These are phyloP conservation scores for Ariopsis seemanni DNA, from an alignment of 2,113 vertebrate species.

Conservation along the genomic window DNA sequence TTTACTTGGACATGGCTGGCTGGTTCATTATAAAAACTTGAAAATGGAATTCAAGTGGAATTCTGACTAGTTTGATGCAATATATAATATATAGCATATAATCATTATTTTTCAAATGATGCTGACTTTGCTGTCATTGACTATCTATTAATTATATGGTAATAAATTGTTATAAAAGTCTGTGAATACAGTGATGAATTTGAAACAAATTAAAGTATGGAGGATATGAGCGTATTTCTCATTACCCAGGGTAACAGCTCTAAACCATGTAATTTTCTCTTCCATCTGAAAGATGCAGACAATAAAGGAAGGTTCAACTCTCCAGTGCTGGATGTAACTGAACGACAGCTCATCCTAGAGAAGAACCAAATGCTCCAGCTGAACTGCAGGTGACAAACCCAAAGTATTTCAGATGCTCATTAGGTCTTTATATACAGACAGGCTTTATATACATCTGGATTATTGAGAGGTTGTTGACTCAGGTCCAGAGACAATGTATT, in stretches of 20 bases:
- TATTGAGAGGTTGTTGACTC: neutral
- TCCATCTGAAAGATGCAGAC: conserved; percentile 60
- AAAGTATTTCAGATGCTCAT: neutral
- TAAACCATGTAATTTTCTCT: conserved; percentile 48
- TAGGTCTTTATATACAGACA: neutral
- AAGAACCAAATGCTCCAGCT: conserved; percentile 83
- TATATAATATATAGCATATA: neutral
- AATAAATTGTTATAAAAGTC: neutral
- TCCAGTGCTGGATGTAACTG: conserved; percentile 82
- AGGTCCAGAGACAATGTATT: neutral
- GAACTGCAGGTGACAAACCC: conserved; percentile 84
- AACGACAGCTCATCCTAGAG: conserved; percentile 77
- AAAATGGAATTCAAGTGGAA: neutral
- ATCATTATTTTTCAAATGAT: neutral
- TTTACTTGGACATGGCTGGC: neutral
- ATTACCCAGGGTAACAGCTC: neutral
- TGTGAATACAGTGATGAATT: neutral
- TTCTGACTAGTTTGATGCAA: neutral
- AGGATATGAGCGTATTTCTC: neutral
- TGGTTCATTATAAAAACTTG: neutral
- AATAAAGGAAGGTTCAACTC: conserved; percentile 77
- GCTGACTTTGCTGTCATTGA: neutral
- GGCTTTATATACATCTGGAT: neutral
- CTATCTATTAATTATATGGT: neutral
- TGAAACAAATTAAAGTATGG: neutral